Percentiles rank a stretch among this genome's conserved stretches.
Conservation (phyloP, 92 coral and sea anemone species). For the Phenganax subtilis region DNA sequence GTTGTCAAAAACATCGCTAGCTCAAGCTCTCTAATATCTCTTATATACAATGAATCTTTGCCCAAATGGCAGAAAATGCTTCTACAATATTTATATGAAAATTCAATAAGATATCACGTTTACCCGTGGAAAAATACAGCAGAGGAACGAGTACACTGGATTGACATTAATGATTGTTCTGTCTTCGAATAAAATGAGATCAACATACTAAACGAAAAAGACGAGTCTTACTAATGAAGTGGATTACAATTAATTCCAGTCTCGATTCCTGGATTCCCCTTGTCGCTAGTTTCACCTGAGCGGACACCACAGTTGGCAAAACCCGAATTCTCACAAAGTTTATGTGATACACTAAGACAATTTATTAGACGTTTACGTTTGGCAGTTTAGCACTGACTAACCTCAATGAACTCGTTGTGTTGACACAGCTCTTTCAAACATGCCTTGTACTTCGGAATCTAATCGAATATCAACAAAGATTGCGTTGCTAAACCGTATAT, state of each 20-base stretch:
- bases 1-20: too few relatives aligned
- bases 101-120: slow-evolving; percentile 26
- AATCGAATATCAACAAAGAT: not conserved
- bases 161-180: slow-evolving; percentile 76
- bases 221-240: not conserved
- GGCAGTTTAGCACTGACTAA: slow-evolving; percentile 27
- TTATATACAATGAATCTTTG: too few relatives aligned
- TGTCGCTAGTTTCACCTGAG: too few relatives aligned
- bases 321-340: not conserved
- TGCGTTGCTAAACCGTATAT: not conserved
- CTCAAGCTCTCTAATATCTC: too few relatives aligned
- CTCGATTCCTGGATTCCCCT: too few relatives aligned
- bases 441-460: slow-evolving; percentile 72
- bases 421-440: slow-evolving; percentile 85
- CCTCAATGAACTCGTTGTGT: slow-evolving; percentile 85
- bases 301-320: too few relatives aligned
- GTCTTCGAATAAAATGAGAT: slow-evolving; percentile 85
- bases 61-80: not conserved
- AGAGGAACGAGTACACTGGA: slow-evolving; percentile 80
- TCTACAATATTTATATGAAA: not conserved
- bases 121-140: slow-evolving; percentile 91
- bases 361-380: not conserved
- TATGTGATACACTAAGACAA: not conserved
- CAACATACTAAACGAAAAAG: slow-evolving; percentile 68
- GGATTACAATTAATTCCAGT: not conserved